Evolutionary conservation across 2,113 vertebrate species (phyloP).

Genomic region (Camelus dromedarius): DNA sequence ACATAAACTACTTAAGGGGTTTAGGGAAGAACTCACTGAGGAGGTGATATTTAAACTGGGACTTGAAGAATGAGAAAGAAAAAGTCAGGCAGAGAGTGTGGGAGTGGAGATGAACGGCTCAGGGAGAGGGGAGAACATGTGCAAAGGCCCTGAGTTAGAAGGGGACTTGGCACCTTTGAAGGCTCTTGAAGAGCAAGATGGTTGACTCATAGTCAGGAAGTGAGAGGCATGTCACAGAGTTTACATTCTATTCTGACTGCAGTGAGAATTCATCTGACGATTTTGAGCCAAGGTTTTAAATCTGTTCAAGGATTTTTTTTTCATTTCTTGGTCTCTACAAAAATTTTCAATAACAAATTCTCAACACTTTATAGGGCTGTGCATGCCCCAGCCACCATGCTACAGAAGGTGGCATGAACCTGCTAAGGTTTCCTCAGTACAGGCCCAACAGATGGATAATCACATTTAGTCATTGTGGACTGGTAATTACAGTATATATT

Average conservation of each 20-base stretch:
- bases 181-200: neutral
- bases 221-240: neutral
- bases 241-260: neutral
- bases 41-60: neutral
- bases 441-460: neutral
- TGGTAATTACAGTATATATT: constrained; percentile 76
- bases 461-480: constrained; percentile 56
- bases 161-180: neutral
- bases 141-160: neutral
- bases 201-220: neutral
- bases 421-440: neutral
- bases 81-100: neutral
- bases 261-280: neutral
- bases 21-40: fast-evolving
- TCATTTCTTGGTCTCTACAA: constrained; percentile 24
- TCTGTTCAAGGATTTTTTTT: neutral
- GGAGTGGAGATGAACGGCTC: too few species aligned
- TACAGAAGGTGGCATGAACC: neutral
- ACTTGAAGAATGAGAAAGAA: neutral
- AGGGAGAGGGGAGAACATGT: neutral
- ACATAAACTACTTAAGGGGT: neutral
- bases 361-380: neutral
- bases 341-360: constrained; percentile 16
- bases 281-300: constrained; percentile 1
- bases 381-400: neutral